Conservation (phyloP, 1,140 invertebrate species). For the Orchesella cincta region DNA sequence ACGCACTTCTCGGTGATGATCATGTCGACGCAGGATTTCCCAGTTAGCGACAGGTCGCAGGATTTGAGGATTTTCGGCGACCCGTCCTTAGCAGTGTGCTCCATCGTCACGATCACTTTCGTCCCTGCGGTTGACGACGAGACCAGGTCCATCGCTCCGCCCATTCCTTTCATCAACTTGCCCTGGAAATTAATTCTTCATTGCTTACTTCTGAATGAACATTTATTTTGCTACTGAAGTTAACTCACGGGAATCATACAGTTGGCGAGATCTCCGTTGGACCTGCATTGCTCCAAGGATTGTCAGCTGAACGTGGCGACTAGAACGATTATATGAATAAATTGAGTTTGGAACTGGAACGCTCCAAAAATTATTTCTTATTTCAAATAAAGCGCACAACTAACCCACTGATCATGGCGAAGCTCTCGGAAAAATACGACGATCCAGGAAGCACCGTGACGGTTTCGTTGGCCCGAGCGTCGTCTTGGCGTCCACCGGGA, state of each 20-base stretch:
- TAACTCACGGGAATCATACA: constrained; percentile 97
- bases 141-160: constrained; percentile 95
- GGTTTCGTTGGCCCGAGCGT: constrained; percentile 98
- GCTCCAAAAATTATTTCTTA: too few species aligned
- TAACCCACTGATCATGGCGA: constrained; percentile 97
- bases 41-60: constrained; percentile 93
- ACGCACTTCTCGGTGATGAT: constrained; percentile 98
- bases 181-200: too few species aligned
- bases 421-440: constrained; percentile 94
- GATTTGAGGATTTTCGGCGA: constrained; percentile 86
- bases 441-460: constrained; percentile 88
- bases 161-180: constrained; percentile 98
- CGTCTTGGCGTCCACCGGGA: constrained; percentile 74
- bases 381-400: too few species aligned
- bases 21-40: constrained; percentile 87
- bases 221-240: too few species aligned
- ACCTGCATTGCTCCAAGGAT: constrained; percentile 98
- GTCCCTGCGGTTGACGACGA: constrained; percentile 72
- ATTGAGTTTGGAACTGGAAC: too few species aligned
- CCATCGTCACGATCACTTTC: constrained; percentile 97
- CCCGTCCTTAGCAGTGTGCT: constrained; percentile 90
- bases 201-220: too few species aligned
- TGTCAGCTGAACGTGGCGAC: constrained; percentile 93
- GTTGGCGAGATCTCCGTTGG: constrained; percentile 97
- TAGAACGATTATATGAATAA: constrained; percentile 58